phyloP scores from a whole-genome alignment of 2,797 vertebrate species.

The Spea hammondii region DNA sequence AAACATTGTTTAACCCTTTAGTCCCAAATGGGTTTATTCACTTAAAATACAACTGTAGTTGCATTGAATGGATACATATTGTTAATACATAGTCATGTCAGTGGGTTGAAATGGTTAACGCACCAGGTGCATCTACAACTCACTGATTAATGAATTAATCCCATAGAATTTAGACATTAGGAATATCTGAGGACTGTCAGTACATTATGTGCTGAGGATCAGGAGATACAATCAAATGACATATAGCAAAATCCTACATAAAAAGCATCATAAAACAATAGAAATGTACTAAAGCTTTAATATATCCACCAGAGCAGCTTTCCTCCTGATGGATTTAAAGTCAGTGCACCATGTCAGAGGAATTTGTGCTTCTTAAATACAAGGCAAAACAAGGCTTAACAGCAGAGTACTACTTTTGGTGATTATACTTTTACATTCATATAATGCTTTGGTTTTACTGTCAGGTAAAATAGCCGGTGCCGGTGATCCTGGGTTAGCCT shows the following conservation, averaged over 20 bases:
- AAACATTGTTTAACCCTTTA: too few species aligned
- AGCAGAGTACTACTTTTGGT: constrained; percentile 54
- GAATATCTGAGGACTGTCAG: neutral
- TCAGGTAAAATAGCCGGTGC: constrained; percentile 55
- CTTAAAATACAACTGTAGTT: too few species aligned
- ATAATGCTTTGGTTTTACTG: constrained; percentile 64
- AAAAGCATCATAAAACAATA: constrained; percentile 35
- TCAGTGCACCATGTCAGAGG: constrained; percentile 53
- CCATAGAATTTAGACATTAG: too few species aligned
- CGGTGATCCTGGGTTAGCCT: constrained; percentile 58
- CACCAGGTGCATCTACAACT: too few species aligned
- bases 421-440: constrained; percentile 55
- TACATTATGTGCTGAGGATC: neutral
- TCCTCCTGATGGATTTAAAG: constrained; percentile 51
- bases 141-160: too few species aligned
- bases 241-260: constrained; percentile 40
- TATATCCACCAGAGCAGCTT: constrained; percentile 34
- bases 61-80: too few species aligned
- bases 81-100: too few species aligned
- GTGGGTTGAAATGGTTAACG: too few species aligned
- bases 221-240: constrained; percentile 8
- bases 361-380: constrained; percentile 53
- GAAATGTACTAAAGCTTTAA: constrained; percentile 56
- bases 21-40: too few species aligned
- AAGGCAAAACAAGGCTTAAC: constrained; percentile 54